Evolutionary conservation across 2,888 invertebrate genomes (phyloP), one percentile per base, ranked within the genome.

Genomic region (Agonopterix heracliana): DNA sequence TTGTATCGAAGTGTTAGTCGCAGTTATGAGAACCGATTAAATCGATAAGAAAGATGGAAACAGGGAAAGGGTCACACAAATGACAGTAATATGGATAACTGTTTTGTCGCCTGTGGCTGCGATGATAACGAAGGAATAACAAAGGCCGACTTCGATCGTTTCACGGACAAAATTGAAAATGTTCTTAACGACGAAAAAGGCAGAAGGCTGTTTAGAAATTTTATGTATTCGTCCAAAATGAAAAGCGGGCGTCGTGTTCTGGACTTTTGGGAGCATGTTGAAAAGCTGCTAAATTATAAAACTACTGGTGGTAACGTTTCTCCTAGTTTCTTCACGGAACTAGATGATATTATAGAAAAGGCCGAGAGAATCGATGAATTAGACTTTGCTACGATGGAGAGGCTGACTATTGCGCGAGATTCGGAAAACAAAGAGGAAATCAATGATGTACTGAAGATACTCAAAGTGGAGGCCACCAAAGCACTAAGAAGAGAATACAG

Each of bases 131-230:
- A 83, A 66, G 78, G 81, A 47, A 68, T 88, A 51, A 84, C 84
- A 42, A 84, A 79, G 65, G 74, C 85, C 7, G 89, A 89, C 61
- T 80, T 89, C 57, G 89, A 89, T 61, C 81, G 88, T 41, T 89
- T 77, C 56, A 88, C 89, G 49, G 89, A 89, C 59, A 85, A 76
- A 68, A 85, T 89, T 56, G 88, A 89, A 67, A 89, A 89, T 65
- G 80, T 89, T 41, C 73, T 90, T 42, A 82, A 75, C 47, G 82
- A 89, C 54, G 84, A 85, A 51, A 88, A 82, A 55, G 88, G 89
- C 0, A 74, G 85, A 49, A 75, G 76, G 53, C 60, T 88, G 12
- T 89, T 90, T 52, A 75, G 85, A 51, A 83, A 82, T 62, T 89
- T 84, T 56, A 86, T 89, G 85, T 77, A 68, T 55, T 77, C 85